These are phyloP conservation scores for Macropis europaea DNA, from an alignment of 2,888 invertebrate species.

Conservation along the genomic window DNA sequence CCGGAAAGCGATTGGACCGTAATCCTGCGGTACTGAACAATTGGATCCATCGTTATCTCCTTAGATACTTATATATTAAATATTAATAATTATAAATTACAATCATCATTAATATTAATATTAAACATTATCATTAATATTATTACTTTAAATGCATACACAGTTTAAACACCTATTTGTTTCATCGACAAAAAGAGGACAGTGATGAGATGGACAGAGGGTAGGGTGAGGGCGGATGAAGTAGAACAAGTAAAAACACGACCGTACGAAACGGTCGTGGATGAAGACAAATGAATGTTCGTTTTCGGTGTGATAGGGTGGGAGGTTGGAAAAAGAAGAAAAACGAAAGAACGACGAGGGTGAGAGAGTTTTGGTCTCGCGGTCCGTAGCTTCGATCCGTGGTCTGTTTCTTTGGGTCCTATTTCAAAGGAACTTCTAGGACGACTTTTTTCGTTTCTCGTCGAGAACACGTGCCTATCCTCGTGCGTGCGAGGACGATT, in stretches of 20 bases:
- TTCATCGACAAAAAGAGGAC: constrained; percentile 61
- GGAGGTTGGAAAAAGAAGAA: not conserved
- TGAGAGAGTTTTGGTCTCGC: constrained; percentile 46
- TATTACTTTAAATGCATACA: constrained; percentile 75
- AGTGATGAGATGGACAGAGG: constrained; percentile 11
- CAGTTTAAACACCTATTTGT: constrained; percentile 68
- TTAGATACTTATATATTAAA: constrained; percentile 73
- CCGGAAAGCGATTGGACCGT: constrained; percentile 61
- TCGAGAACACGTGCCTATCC: constrained; percentile 49
- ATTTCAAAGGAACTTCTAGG: constrained; percentile 63
- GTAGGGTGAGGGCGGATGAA: not conserved
- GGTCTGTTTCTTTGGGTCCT: constrained; percentile 67
- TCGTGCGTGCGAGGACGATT: constrained; percentile 36
- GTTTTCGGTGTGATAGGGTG: not conserved
- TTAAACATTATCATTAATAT: constrained; percentile 68
- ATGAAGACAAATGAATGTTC: constrained; percentile 11
- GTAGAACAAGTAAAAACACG: constrained; percentile 27
- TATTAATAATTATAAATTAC: constrained; percentile 76
- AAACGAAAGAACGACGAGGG: constrained; percentile 12
- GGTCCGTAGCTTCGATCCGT: constrained; percentile 46
- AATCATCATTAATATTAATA: constrained; percentile 74
- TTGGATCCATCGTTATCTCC: constrained; percentile 56
- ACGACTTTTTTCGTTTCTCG: constrained; percentile 46
- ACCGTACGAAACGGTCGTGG: constrained; percentile 21
- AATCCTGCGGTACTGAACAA: constrained; percentile 61